Conservation (phyloP, 2,113 vertebrate genomes). For the Trogon melanurus region DNA sequence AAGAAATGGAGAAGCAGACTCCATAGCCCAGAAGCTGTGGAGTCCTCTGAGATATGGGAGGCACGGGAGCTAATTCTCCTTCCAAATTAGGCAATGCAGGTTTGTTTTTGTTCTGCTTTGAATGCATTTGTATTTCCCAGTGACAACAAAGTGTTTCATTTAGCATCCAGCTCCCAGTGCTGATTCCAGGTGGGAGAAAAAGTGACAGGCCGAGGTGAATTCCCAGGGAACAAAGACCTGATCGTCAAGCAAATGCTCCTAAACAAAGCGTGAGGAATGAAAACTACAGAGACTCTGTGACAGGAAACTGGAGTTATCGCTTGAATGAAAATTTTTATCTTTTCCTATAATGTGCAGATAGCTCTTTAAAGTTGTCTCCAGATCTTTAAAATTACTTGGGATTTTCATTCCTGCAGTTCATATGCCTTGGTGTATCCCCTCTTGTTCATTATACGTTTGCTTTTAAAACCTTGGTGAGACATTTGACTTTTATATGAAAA, state of each 20-base stretch:
- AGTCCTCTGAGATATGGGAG: background rate
- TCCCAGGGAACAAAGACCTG: background rate
- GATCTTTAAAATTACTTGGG: conserved; percentile 17
- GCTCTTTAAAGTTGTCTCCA: background rate
- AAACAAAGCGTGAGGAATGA: background rate
- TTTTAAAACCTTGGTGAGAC: background rate
- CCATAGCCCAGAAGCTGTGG: conserved; percentile 4
- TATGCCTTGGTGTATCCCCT: background rate
- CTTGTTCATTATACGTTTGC: background rate
- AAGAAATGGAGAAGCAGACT: conserved; percentile 9
- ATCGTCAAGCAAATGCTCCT: background rate
- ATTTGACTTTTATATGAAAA: background rate
- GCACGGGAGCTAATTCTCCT: background rate
- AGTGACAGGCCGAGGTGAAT: background rate
- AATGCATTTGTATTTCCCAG: conserved; percentile 3
- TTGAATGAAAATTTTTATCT: background rate
- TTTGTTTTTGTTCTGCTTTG: conserved; percentile 10
- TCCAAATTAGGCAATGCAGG: background rate
- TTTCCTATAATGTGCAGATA: conserved; percentile 5
- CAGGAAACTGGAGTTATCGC: conserved; percentile 20
- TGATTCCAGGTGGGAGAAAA: background rate
- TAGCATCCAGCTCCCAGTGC: background rate
- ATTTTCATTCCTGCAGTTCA: background rate
- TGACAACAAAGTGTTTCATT: conserved; percentile 17
- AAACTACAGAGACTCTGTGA: background rate